phyloP scores from a whole-genome alignment of 2,113 vertebrate genomes.

The Gobiocypris rarus region DNA sequence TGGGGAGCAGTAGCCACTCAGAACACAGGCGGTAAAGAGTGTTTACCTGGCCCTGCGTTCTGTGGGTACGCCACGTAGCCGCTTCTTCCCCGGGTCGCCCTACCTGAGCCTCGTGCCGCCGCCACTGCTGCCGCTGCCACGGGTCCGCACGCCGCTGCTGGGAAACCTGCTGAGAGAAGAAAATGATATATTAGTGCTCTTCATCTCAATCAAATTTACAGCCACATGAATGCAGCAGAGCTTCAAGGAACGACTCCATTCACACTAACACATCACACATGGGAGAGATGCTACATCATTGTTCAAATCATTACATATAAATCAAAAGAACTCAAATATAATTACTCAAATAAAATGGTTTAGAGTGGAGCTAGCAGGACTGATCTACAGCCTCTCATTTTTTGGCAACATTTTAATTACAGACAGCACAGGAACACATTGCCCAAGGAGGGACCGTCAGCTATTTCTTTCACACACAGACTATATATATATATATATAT shows the following conservation, averaged over 20 bases:
- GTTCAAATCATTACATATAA: constrained; percentile 28
- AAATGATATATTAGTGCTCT: background rate
- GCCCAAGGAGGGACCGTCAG: constrained; percentile 7
- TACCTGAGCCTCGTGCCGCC: constrained; percentile 98
- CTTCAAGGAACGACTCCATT: background rate
- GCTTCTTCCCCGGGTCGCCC: constrained; percentile 89
- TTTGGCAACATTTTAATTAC: constrained; percentile 40
- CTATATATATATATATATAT: no score
- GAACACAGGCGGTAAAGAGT: constrained; percentile 89
- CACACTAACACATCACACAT: background rate
- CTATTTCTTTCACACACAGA: background rate
- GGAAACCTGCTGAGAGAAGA: constrained; percentile 85
- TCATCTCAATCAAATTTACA: constrained; percentile 58
- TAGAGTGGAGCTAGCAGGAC: constrained; percentile 26
- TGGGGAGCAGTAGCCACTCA: constrained; percentile 90
- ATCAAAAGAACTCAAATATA: constrained; percentile 40
- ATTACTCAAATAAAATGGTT: constrained; percentile 54
- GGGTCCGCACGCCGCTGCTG: constrained; percentile 93
- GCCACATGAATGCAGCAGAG: constrained; percentile 52
- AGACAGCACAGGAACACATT: constrained; percentile 41
- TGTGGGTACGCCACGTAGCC: constrained; percentile 89
- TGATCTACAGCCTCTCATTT: background rate
- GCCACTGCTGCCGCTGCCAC: constrained; percentile 95
- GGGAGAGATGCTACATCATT: constrained; percentile 7
- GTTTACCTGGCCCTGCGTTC: constrained; percentile 93